Base-by-base conservation (phyloP, 2,888 invertebrate genomes). In the Ceraclea dissimilis region DNA sequence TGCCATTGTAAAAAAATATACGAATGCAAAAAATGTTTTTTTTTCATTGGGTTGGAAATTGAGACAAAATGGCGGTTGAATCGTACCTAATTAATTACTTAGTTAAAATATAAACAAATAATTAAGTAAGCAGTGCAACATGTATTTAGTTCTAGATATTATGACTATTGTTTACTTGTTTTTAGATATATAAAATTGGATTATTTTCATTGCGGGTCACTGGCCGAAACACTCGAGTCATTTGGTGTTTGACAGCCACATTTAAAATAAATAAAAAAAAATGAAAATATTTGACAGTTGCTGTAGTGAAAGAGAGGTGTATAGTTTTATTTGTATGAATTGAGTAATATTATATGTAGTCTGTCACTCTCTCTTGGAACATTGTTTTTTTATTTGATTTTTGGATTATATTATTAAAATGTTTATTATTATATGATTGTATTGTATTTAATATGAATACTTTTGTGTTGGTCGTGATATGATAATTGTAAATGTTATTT, bases 391-490 rank as follows among this genome's bases (percentile, higher is more conserved):
- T 8, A 31, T 31, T 31, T 31, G 6, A 6, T 8, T 31, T 31
- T 31, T 31, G 31, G 6, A 8, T 31, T 31, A 31, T 31, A 31
- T 31, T 31, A 31, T 31, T 31, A 11, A 31, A 31, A 31, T 31
- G n/a, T 31, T 31, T 31, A 31, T 31, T 31, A 31, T 31, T 31
- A 11, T 31, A 31, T 8, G 26, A 6, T 26, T 26, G 10, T 26
- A 26, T 55, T 26, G 26, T 26, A 26, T 26, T 26, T 26, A 26
- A 6, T 26, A 26, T 10, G 4, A 10, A 26, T 26, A 4, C 10
- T 26, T 54, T 59, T 59, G 52, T 59, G 56, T 59, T 59, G 56
- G 54, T 59, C 56, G 59, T 59, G 56, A 59, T 50, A 48, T 60
- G 52, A 39, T 39, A 39, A 39, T 11, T 39, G 39, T 39, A 39